A percentile compares a stretch with the other conserved stretches of the same genome.
These are phyloP conservation scores for Crotophaga sulcirostris DNA, from an alignment of 2,113 vertebrate genomes.

Conservation along the genomic window DNA sequence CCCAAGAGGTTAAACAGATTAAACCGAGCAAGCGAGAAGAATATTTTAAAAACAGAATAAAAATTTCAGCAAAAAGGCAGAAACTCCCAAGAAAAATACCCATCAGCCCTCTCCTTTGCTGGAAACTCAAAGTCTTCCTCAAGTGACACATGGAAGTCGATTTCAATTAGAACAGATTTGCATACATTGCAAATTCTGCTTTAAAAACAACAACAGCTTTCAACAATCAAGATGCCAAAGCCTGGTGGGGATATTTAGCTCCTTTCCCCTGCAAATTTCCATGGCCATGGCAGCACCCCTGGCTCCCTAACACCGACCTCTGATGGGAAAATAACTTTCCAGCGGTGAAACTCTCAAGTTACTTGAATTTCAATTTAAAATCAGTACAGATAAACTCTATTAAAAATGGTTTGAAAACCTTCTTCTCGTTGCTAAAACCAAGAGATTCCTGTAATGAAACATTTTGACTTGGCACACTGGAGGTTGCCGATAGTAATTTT, in stretches of 20 bases:
- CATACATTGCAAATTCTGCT: not conserved
- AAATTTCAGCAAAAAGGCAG: not conserved
- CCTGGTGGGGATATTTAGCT: not conserved
- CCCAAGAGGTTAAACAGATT: not conserved
- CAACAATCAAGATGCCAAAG: fast-evolving
- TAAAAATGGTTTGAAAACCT: not conserved
- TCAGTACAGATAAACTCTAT: not conserved
- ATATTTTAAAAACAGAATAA: not conserved
- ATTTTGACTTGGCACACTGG: not conserved
- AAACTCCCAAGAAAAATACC: not conserved
- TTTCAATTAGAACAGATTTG: not conserved
- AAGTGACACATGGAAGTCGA: not conserved
- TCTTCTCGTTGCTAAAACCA: not conserved
- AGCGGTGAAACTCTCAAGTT: not conserved
- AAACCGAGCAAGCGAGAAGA: not conserved
- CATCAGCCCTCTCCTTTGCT: not conserved
- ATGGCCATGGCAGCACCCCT: not conserved
- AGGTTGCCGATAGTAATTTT: not conserved
- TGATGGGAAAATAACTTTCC: not conserved
- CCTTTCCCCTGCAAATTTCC: not conserved
- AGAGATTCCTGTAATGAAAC: not conserved
- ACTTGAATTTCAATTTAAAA: not conserved
- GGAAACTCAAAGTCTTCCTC: not conserved
- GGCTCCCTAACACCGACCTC: not conserved
- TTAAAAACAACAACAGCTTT: not conserved